These are phyloP conservation scores for Magallana ariakensis DNA, from an alignment of 1,140 invertebrate genomes.

Conservation along the genomic window DNA sequence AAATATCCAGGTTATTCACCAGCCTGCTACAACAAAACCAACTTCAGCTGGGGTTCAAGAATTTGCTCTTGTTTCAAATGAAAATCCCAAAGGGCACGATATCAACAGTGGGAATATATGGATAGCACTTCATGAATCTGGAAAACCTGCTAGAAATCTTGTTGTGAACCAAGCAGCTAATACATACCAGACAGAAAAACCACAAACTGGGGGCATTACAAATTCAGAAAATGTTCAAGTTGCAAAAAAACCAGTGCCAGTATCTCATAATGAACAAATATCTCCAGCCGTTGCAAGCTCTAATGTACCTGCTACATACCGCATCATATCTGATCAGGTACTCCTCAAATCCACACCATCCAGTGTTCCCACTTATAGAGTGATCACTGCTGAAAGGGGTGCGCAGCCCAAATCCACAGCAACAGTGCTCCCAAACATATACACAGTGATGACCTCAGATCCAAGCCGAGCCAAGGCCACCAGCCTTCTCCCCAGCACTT, in stretches of 20 bases:
- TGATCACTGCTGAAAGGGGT: background rate
- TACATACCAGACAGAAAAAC: background rate
- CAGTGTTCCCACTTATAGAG: conserved; percentile 10
- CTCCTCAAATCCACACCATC: background rate
- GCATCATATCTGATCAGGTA: conserved; percentile 13
- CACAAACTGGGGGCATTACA: background rate
- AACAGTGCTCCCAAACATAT: conserved; percentile 2
- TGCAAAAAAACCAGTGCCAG: background rate
- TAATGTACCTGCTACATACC: background rate
- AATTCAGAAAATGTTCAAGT: conserved; percentile 1
- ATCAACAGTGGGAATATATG: background rate
- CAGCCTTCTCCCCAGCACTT: background rate
- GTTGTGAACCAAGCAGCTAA: background rate
- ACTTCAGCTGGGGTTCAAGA: background rate
- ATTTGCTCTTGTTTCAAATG: background rate
- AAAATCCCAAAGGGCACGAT: background rate
- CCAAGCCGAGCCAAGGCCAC: background rate
- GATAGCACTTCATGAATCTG: background rate
- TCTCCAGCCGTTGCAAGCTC: background rate
- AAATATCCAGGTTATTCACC: background rate
- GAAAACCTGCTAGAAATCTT: background rate
- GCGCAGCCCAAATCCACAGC: background rate
- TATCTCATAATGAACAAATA: background rate
- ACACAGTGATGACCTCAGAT: conserved; percentile 10
- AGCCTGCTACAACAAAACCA: background rate